Conservation (phyloP, 2,888 invertebrate species). For the Exephanes ischioxanthus region DNA sequence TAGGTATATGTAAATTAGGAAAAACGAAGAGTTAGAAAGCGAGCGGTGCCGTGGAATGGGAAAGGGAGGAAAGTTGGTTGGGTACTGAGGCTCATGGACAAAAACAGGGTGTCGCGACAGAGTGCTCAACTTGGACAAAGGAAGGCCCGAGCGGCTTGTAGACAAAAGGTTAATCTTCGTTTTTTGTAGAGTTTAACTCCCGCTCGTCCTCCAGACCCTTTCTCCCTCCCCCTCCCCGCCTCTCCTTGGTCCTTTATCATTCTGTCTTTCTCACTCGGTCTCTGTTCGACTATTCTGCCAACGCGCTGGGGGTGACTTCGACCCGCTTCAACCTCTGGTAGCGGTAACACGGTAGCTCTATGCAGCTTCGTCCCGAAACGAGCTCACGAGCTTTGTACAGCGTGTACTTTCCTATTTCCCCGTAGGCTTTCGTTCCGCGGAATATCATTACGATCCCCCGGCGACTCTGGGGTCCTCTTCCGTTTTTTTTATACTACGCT, state of each 20-base stretch:
- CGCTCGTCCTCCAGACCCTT: constrained; percentile 45
- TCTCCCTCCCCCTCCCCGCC: constrained; percentile 14
- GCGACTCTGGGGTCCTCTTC: not conserved
- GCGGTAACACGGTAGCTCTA: not conserved
- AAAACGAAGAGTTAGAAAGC: constrained; percentile 61
- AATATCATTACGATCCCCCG: constrained; percentile 33
- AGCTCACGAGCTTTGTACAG: constrained; percentile 36
- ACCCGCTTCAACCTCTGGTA: constrained; percentile 20
- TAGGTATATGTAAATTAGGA: constrained; percentile 57
- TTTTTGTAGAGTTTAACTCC: constrained; percentile 78
- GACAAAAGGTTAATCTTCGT: constrained; percentile 84
- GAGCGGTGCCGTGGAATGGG: constrained; percentile 47
- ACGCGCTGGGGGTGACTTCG: constrained; percentile 26
- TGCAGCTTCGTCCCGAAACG: constrained; percentile 27
- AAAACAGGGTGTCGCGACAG: constrained; percentile 83
- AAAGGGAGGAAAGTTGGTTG: constrained; percentile 52
- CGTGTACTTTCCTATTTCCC: constrained; percentile 31
- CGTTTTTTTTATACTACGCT: constrained; percentile 1
- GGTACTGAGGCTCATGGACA: constrained; percentile 72
- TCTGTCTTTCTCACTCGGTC: constrained; percentile 30
- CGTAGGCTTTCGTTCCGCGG: constrained; percentile 5
- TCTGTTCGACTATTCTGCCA: constrained; percentile 15
- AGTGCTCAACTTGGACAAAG: constrained; percentile 82
- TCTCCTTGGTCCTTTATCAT: constrained; percentile 31
- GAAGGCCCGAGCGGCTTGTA: constrained; percentile 77